Base-by-base conservation (phyloP, 2,113 vertebrate genomes). In the Mirza zaza region DNA sequence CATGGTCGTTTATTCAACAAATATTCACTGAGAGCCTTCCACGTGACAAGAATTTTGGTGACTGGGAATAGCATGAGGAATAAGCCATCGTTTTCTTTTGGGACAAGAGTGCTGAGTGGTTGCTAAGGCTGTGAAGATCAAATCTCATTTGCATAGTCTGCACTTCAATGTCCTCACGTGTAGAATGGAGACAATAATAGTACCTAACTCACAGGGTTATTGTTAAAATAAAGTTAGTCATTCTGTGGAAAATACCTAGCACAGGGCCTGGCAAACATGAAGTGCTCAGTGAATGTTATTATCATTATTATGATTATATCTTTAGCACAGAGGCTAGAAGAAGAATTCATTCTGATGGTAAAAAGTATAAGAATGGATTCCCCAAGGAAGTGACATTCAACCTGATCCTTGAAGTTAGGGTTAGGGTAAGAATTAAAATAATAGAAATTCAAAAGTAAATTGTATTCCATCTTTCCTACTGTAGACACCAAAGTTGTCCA, bases 161-260 rank as follows among this genome's bases (percentile, higher is more conserved):
- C 2, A 25, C 23, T 90, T 91, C 27, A 29, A 18, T 89, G 68
- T 80, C 63, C 55, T 80, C 57, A 2, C 42, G 6, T 45, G 23
- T 48, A 94, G 88, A 88, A 87, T 32, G n/a, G 12, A 68, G 42
- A 52, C 17, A 76, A 77, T 65, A 76, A 70, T 11, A 82, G 32
- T 12, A 17, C 42, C 65, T 94, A 57, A 42, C 20, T 76, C 42
- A 86, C 9, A 27, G 1, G 45, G 10, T 88, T 86, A 87, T 76
- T 93, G 39, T 48, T 70, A 83, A 90, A 91, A 95, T 29, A 77
- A 68, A 67, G 34, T 71, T 73, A 91, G 25, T 18, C 83, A 82
- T 79, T 67, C 57, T 45, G 52, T 65, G 36, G 5, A 85, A 91
- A 71, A 36, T 70, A 55, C 42, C 93, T 65, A 88, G 13, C 55